Percentiles rank a stretch among this genome's conserved stretches.
Evolutionary conservation across 2,797 vertebrate species (phyloP).

Genomic region (Enteromius paludinosus): DNA sequence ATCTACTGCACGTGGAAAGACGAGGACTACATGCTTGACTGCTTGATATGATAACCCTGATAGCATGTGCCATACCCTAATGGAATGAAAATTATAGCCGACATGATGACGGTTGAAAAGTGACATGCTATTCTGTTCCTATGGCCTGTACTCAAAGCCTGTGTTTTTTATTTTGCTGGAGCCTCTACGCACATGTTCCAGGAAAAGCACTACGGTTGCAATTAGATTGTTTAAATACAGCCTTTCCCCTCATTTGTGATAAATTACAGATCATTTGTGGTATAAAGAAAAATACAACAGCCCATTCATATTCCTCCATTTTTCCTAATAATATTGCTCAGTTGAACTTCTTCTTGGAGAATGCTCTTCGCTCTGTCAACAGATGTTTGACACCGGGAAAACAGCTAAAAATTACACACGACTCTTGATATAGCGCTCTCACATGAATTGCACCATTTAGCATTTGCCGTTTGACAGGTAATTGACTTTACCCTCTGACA

Average conservation of each 20-base stretch:
- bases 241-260: conserved; percentile 34
- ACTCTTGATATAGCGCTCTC: conserved; percentile 65
- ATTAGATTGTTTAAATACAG: conserved; percentile 58
- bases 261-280: conserved; percentile 34
- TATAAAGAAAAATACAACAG: conserved; percentile 20
- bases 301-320: conserved; percentile 28
- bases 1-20: conserved; percentile 49
- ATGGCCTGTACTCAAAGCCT: conserved; percentile 54
- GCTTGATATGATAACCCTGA: conserved; percentile 68
- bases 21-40: conserved; percentile 60
- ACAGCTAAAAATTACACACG: conserved; percentile 60
- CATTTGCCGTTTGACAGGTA: conserved; percentile 75
- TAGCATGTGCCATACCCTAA: conserved; percentile 65
- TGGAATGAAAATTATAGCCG: conserved; percentile 72
- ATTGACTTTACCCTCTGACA: conserved; percentile 71
- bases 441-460: conserved; percentile 75
- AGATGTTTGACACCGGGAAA: conserved; percentile 75
- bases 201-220: conserved; percentile 44
- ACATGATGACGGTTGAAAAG: conserved; percentile 60
- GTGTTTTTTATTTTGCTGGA: conserved; percentile 63
- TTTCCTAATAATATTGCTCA: conserved; percentile 13
- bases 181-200: conserved; percentile 53
- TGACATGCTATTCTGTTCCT: conserved; percentile 64
- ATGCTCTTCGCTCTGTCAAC: conserved; percentile 70
- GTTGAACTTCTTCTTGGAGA: conserved; percentile 65